A percentile compares a stretch with the other conserved stretches of the same genome.
Conservation (phyloP, 1,140 invertebrate genomes). For the Zaprionus ornatus region DNA sequence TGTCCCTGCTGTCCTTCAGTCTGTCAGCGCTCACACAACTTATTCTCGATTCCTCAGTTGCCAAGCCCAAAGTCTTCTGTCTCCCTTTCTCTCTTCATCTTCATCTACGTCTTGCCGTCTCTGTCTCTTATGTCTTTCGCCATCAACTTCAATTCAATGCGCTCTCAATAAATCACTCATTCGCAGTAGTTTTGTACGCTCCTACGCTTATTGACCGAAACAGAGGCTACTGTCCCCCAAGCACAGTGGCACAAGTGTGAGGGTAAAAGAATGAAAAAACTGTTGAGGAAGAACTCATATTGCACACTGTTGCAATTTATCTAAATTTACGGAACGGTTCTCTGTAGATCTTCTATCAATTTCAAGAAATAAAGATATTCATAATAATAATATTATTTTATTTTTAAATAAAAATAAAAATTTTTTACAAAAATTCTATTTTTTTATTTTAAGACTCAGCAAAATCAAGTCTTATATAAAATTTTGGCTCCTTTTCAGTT, state of each 20-base stretch:
- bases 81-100: neutral
- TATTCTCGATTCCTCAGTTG: constrained; percentile 49
- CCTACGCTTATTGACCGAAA: constrained; percentile 46
- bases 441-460: too few relatives aligned
- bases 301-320: neutral
- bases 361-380: too few relatives aligned
- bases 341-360: too few relatives aligned
- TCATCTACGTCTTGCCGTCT: constrained; percentile 13
- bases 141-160: constrained; percentile 74
- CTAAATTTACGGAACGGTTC: too few relatives aligned
- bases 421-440: too few relatives aligned
- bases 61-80: constrained; percentile 21
- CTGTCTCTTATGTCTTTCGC: constrained; percentile 36
- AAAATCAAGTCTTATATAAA: too few relatives aligned
- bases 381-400: too few relatives aligned
- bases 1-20: constrained; percentile 41
- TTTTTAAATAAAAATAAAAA: too few relatives aligned
- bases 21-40: constrained; percentile 64
- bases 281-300: neutral
- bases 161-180: constrained; percentile 76
- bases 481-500: neutral
- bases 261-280: neutral
- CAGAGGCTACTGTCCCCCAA: constrained; percentile 30
- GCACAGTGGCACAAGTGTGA: constrained; percentile 36
- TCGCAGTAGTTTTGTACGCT: constrained; percentile 56